These are phyloP conservation scores for Deroplatys truncata DNA, from an alignment of 2,888 invertebrate species.

Conservation along the genomic window DNA sequence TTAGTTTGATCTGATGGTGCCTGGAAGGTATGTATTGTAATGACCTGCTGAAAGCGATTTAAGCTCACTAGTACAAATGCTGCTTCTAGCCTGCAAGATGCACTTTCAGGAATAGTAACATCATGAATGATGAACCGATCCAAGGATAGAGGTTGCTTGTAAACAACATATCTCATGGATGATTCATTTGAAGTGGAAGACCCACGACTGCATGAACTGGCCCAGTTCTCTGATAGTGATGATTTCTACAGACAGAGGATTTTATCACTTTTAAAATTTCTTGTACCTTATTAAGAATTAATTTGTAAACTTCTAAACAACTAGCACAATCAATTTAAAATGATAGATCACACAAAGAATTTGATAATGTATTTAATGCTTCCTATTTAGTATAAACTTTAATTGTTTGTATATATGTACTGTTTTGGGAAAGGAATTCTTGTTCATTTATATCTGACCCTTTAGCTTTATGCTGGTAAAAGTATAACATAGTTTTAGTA, in stretches of 20 bases:
- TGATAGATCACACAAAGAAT: background rate
- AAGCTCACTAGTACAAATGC: conserved; percentile 45
- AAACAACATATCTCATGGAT: conserved; percentile 43
- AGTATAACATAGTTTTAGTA: too few species aligned
- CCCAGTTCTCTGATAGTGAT: conserved; percentile 45
- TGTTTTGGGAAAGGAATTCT: too few species aligned
- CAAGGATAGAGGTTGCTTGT: conserved; percentile 46
- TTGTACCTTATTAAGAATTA: background rate
- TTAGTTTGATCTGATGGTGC: conserved; percentile 43
- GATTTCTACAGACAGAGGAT: conserved; percentile 41
- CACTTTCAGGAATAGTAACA: conserved; percentile 39
- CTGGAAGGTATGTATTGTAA: conserved; percentile 47
- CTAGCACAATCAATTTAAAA: too few species aligned
- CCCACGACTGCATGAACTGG: conserved; percentile 39
- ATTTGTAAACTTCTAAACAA: too few species aligned
- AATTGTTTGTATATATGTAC: too few species aligned
- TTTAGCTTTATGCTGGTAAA: too few species aligned
- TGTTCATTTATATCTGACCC: too few species aligned
- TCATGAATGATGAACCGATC: conserved; percentile 47
- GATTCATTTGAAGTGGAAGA: conserved; percentile 35
- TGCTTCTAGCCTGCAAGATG: conserved; percentile 42
- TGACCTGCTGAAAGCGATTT: conserved; percentile 47
- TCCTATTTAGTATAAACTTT: too few species aligned
- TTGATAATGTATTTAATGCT: background rate
- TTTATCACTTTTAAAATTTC: background rate